These are phyloP conservation scores for Tympanoctomys barrerae DNA, from an alignment of 2,797 vertebrate species.

Conservation along the genomic window DNA sequence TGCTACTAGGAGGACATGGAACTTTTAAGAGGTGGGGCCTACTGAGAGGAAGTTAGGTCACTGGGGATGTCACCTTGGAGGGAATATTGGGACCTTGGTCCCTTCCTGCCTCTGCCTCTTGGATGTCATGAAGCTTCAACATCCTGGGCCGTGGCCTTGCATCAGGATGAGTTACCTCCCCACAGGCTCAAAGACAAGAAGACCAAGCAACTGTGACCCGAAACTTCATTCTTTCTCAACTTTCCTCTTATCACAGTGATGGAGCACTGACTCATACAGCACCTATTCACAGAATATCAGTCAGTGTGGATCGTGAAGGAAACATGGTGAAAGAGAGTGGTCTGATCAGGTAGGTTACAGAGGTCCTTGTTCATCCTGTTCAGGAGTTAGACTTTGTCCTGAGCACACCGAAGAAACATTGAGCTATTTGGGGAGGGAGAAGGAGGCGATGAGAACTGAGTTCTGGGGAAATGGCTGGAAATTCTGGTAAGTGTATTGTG, in stretches of 20 bases:
- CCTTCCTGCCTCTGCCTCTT: not conserved
- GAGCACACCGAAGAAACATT: not conserved
- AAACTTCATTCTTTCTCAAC: not conserved
- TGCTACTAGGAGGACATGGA: not conserved
- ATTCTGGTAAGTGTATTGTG: not conserved
- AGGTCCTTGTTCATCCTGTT: no score
- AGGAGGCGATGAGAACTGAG: not conserved
- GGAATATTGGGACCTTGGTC: not conserved
- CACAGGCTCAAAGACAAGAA: not conserved
- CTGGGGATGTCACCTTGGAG: not conserved
- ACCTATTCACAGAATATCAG: not conserved
- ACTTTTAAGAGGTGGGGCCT: not conserved
- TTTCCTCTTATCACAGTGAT: not conserved
- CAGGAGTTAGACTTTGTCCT: not conserved
- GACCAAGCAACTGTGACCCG: not conserved
- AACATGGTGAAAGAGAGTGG: not conserved
- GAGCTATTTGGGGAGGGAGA: not conserved
- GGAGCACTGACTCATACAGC: no score
- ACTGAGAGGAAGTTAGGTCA: not conserved
- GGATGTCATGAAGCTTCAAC: not conserved
- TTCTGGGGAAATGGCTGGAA: not conserved
- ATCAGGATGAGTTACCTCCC: no score
- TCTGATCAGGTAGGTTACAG: rapidly evolving
- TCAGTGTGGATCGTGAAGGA: not conserved
- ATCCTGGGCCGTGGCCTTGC: not conserved